These are phyloP conservation scores for Larimichthys polyactis DNA, from an alignment of 2,113 vertebrate genomes.

Conservation along the genomic window DNA sequence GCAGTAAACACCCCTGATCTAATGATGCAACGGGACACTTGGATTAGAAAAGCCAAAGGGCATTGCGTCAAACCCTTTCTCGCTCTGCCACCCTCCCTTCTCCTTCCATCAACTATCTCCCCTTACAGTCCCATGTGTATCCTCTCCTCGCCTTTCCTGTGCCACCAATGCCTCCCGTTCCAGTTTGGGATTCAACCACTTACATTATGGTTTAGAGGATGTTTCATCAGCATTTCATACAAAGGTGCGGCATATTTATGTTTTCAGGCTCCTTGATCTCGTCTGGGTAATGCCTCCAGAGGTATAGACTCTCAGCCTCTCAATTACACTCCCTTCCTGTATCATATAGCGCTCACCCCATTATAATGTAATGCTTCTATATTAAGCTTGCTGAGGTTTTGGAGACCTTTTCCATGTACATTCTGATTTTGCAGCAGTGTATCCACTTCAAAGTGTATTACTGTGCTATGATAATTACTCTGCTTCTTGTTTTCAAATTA, in stretches of 20 bases:
- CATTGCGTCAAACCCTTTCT: slow-evolving; percentile 37
- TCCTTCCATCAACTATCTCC: slow-evolving; percentile 12
- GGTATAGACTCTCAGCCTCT: slow-evolving; percentile 31
- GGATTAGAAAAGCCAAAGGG: slow-evolving; percentile 46
- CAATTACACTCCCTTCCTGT: slow-evolving; percentile 41
- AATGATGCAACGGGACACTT: slow-evolving; percentile 57
- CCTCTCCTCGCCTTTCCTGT: neutral
- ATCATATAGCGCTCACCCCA: slow-evolving; percentile 30
- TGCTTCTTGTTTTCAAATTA: neutral
- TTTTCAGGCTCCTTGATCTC: slow-evolving; percentile 27
- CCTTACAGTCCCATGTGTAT: slow-evolving; percentile 11
- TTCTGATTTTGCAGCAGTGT: neutral
- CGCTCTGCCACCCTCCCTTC: slow-evolving; percentile 25
- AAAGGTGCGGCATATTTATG: slow-evolving; percentile 6
- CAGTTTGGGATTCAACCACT: neutral
- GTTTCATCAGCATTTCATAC: slow-evolving; percentile 27
- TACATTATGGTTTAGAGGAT: slow-evolving; percentile 16
- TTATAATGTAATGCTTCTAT: slow-evolving; percentile 49
- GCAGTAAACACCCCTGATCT: slow-evolving; percentile 47
- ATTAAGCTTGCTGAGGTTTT: slow-evolving; percentile 29
- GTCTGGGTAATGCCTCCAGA: slow-evolving; percentile 17
- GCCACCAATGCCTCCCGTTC: neutral
- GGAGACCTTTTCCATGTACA: neutral
- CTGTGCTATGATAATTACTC: neutral
- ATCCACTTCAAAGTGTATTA: neutral